Conservation (phyloP, 2,797 vertebrate species). For the Adrianichthys oophorus region DNA sequence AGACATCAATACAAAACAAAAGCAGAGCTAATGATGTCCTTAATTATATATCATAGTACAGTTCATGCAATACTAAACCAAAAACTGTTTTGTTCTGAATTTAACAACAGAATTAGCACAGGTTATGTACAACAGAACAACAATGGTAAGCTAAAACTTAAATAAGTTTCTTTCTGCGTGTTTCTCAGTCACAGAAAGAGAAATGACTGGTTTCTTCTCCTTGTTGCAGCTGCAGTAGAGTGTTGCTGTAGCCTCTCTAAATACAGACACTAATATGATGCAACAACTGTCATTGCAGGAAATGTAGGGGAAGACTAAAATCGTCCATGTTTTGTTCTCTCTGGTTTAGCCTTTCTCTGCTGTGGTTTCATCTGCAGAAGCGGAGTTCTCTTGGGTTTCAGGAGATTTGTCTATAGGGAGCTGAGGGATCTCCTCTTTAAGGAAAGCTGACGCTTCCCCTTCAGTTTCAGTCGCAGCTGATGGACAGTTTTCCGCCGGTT, state of each 20-base stretch:
- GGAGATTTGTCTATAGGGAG: conserved; percentile 21
- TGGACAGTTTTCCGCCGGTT: conserved; percentile 7
- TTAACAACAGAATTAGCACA: conserved; percentile 17
- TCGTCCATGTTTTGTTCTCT: conserved; percentile 25
- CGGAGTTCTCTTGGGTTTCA: conserved; percentile 6
- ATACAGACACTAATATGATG: conserved; percentile 37
- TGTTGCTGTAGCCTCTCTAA: conserved; percentile 20
- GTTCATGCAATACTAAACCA: conserved; percentile 48
- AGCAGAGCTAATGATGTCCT: conserved; percentile 6
- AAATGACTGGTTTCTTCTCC: conserved; percentile 12
- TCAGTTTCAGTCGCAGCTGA: conserved; percentile 20
- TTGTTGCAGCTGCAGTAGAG: conserved; percentile 25
- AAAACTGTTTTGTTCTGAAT: conserved; percentile 8
- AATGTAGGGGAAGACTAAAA: conserved; percentile 57
- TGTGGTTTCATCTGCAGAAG: conserved; percentile 27
- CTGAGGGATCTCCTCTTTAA: conserved; percentile 24
- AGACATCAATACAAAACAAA: conserved; percentile 20
- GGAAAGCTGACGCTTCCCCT: conserved; percentile 4
- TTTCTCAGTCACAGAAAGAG: conserved; percentile 38
- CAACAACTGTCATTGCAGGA: conserved; percentile 47
- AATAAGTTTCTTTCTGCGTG: conserved; percentile 25
- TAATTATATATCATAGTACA: not conserved
- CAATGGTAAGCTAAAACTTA: conserved; percentile 20
- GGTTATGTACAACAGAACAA: conserved; percentile 31
- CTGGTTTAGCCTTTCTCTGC: conserved; percentile 34